Conservation (phyloP, 2,113 vertebrate species). For the Piprites chloris region DNA sequence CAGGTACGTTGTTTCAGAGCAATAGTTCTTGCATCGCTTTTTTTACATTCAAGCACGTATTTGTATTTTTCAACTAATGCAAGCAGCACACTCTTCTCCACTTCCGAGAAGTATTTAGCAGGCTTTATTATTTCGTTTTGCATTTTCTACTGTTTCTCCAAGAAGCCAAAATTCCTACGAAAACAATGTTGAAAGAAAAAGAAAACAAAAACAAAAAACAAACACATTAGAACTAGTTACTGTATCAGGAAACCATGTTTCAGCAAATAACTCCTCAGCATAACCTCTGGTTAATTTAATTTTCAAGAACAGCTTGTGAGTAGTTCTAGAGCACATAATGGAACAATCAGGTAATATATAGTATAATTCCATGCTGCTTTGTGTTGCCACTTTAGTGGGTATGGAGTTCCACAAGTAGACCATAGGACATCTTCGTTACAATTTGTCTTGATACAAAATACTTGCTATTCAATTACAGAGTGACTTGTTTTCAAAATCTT, state of each 20-base stretch:
- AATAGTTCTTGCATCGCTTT: conserved; percentile 81
- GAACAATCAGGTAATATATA: not conserved
- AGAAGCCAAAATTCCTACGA: conserved; percentile 64
- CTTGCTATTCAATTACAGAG: not conserved
- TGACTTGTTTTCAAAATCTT: not conserved
- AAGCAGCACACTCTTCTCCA: conserved; percentile 82
- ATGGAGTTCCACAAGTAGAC: not conserved
- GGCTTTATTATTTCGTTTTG: conserved; percentile 86
- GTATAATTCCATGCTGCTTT: not conserved
- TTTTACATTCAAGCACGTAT: conserved; percentile 82
- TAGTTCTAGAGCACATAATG: not conserved
- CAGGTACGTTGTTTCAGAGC: conserved; percentile 82
- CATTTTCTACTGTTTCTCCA: conserved; percentile 76
- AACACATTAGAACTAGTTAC: conserved; percentile 22
- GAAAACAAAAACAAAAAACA: not conserved
- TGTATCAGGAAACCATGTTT: not conserved
- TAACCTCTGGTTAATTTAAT: not conserved
- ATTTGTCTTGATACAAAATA: not conserved
- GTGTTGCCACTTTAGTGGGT: not conserved
- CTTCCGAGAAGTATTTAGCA: conserved; percentile 83
- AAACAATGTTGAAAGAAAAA: conserved; percentile 23
- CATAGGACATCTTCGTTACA: not conserved
- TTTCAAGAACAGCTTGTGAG: not conserved
- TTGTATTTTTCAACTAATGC: conserved; percentile 82
- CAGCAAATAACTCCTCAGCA: not conserved